A percentile compares a stretch with the other conserved stretches of the same genome.
phyloP scores from a whole-genome alignment of 2,113 vertebrate species.

The Saguinus imperator region DNA sequence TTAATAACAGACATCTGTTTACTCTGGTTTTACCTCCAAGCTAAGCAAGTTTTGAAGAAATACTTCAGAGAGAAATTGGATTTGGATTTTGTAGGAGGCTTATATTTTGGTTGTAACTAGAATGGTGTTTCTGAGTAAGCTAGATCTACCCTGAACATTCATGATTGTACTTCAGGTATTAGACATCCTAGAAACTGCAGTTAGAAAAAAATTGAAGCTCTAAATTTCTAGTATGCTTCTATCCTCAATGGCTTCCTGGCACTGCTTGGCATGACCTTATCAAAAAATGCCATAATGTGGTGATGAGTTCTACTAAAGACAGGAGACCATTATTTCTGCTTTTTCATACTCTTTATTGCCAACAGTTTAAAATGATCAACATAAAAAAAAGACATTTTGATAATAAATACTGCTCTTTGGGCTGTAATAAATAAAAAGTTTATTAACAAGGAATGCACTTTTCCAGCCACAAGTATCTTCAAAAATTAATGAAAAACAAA shows the following conservation, averaged over 20 bases:
- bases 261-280: neutral
- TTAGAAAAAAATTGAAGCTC: neutral
- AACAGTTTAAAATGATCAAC: slow-evolving; percentile 85
- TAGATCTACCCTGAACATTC: neutral
- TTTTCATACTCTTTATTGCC: slow-evolving; percentile 87
- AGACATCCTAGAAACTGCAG: neutral
- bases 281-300: rapidly evolving
- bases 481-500: slow-evolving; percentile 79
- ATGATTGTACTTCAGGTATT: neutral
- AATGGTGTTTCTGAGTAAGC: neutral
- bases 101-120: neutral
- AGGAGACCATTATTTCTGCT: slow-evolving; percentile 12
- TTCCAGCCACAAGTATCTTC: slow-evolving; percentile 88
- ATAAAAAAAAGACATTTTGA: slow-evolving; percentile 85
- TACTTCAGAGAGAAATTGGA: neutral
- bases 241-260: too few species aligned
- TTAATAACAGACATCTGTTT: slow-evolving; percentile 5
- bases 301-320: neutral
- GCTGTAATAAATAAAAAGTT: slow-evolving; percentile 97
- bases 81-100: neutral
- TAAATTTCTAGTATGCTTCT: neutral
- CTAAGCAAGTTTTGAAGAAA: neutral
- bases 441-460: slow-evolving; percentile 91
- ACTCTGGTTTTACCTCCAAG: neutral
- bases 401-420: slow-evolving; percentile 96